Conservation (phyloP, 1,140 invertebrate species). For the Drosophila ambigua region DNA sequence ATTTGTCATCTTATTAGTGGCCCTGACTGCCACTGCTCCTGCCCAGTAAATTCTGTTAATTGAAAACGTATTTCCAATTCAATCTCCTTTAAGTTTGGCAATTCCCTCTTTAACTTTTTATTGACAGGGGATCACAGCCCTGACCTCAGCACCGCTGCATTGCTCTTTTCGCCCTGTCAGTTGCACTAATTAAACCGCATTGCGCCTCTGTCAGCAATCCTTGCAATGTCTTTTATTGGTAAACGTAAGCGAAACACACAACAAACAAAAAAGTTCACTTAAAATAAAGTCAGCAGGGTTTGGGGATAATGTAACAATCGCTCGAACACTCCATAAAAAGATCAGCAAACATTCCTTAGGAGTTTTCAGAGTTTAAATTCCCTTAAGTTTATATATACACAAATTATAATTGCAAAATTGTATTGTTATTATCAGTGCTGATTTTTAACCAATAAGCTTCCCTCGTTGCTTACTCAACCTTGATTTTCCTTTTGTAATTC, state of each 20-base stretch:
- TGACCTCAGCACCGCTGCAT: constrained; percentile 4
- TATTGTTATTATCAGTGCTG: no score
- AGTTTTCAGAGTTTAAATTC: no score
- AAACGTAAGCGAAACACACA: neutral
- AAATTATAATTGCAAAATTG: no score
- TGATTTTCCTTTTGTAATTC: no score
- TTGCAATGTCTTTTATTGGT: constrained; percentile 2
- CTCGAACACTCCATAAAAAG: no score
- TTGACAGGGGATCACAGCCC: constrained; percentile 3
- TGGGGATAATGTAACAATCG: no score
- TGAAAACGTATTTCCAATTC: constrained; percentile 53
- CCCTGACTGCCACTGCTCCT: constrained; percentile 11
- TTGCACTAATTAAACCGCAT: constrained; percentile 57
- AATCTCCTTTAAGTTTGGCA: constrained; percentile 28
- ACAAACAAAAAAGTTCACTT: neutral
- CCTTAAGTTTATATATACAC: no score
- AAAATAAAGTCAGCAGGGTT: no score
- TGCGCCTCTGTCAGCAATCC: constrained; percentile 7
- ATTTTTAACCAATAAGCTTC: no score
- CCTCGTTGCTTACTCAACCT: no score
- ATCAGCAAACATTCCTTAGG: no score
- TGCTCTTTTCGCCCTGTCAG: constrained; percentile 6
- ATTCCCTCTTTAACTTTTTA: constrained; percentile 3
- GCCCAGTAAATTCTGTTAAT: constrained; percentile 43
- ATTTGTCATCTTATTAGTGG: constrained; percentile 61